phyloP scores from a whole-genome alignment of 2,797 vertebrate species.

The Hybognathus amarus region DNA sequence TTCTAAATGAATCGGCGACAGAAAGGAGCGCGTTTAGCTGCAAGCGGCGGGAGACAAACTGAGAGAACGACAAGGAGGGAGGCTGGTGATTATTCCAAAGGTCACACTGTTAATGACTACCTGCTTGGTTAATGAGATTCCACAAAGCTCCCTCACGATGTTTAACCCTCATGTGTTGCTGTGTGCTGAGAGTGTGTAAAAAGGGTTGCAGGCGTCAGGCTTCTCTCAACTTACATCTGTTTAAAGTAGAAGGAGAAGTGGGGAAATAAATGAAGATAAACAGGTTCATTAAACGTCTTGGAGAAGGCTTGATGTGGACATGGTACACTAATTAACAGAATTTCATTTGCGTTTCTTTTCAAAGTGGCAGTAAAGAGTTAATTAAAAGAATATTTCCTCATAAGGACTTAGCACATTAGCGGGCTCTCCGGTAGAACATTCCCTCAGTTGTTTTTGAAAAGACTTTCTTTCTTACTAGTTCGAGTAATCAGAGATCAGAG shows the following conservation, averaged over 20 bases:
- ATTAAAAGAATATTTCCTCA: slow-evolving; percentile 57
- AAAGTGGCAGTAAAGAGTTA: slow-evolving; percentile 63
- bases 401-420: slow-evolving; percentile 63
- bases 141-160: slow-evolving; percentile 84
- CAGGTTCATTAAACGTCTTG: slow-evolving; percentile 56
- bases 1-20: slow-evolving; percentile 75
- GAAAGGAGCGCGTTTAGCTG: slow-evolving; percentile 62
- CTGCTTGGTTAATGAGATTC: slow-evolving; percentile 97
- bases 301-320: slow-evolving; percentile 61
- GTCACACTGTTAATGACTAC: slow-evolving; percentile 97
- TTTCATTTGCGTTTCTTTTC: slow-evolving; percentile 66
- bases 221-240: slow-evolving; percentile 71
- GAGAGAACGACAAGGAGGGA: slow-evolving; percentile 69
- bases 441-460: slow-evolving; percentile 67
- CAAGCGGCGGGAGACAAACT: slow-evolving; percentile 70
- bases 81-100: slow-evolving; percentile 98
- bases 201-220: slow-evolving; percentile 61
- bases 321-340: slow-evolving; percentile 67
- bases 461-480: slow-evolving; percentile 78
- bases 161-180: slow-evolving; percentile 78
- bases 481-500: slow-evolving; percentile 74
- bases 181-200: slow-evolving; percentile 77
- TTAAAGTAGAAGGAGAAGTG: slow-evolving; percentile 49
- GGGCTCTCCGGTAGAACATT: slow-evolving; percentile 36
- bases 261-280: slow-evolving; percentile 44